Evolutionary conservation across 2,888 invertebrate species (phyloP).

Genomic region (Leptopterna dolabrata): DNA sequence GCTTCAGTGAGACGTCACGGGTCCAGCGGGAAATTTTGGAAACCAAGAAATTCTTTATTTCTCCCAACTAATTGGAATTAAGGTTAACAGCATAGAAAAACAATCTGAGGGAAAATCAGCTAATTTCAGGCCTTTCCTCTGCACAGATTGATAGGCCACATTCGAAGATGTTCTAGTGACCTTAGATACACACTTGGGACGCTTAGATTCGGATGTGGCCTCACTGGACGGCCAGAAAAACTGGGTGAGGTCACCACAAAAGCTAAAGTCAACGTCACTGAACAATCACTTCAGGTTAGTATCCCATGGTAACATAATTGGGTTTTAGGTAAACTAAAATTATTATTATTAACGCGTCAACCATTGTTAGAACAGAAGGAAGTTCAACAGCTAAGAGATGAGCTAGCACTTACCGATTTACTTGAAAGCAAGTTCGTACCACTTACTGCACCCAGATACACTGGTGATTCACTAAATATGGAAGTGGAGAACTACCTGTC

Average conservation of each 20-base stretch:
- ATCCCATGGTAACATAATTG: background rate
- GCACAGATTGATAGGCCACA: slow-evolving; percentile 12
- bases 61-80: no score
- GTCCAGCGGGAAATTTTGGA: no score
- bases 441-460: background rate
- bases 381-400: slow-evolving; percentile 16
- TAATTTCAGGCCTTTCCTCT: no score
- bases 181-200: background rate
- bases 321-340: no score
- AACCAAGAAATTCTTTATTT: no score
- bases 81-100: no score
- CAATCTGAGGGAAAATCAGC: no score
- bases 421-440: background rate
- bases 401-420: background rate
- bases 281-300: background rate
- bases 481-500: slow-evolving; percentile 1
- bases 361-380: background rate
- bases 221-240: background rate
- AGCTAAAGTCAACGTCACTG: background rate
- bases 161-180: background rate
- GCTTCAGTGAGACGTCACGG: no score
- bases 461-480: background rate
- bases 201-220: background rate
- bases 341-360: background rate
- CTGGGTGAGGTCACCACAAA: background rate